A percentile compares a stretch with the other conserved stretches of the same genome.
These are phyloP conservation scores for Metacarcinus magister DNA, from an alignment of 2,888 invertebrate species.

Conservation along the genomic window DNA sequence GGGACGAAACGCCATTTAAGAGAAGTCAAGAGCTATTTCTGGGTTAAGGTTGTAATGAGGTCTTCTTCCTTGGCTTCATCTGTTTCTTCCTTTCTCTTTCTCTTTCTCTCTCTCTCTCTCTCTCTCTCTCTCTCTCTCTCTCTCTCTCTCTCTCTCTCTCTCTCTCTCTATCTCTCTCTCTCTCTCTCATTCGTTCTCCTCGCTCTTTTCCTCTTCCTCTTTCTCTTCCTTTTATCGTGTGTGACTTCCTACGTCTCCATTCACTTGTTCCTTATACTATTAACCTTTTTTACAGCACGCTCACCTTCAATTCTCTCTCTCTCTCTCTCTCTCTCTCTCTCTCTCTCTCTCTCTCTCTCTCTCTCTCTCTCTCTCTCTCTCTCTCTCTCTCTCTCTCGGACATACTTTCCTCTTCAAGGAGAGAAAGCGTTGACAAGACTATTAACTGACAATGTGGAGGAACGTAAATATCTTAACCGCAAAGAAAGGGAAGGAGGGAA, in stretches of 20 bases:
- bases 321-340: neutral
- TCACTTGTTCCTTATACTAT: neutral
- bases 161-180: too few species aligned
- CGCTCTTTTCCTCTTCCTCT: too few species aligned
- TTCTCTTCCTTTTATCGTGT: too few species aligned
- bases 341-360: conserved; percentile 1
- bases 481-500: neutral
- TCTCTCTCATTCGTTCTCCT: too few species aligned
- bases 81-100: neutral
- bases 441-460: neutral
- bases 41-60: neutral
- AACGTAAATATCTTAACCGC: neutral
- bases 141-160: too few species aligned
- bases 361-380: neutral
- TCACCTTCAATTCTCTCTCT: too few species aligned
- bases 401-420: neutral
- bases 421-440: neutral
- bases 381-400: too few species aligned
- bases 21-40: neutral
- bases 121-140: too few species aligned
- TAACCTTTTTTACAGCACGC: too few species aligned
- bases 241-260: neutral
- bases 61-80: neutral
- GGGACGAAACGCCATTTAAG: neutral
- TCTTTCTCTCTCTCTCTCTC: neutral